A percentile compares a stretch with the other conserved stretches of the same genome.
Evolutionary conservation across 1,140 invertebrate species (phyloP).

Genomic region (Drosophila sucinea): DNA sequence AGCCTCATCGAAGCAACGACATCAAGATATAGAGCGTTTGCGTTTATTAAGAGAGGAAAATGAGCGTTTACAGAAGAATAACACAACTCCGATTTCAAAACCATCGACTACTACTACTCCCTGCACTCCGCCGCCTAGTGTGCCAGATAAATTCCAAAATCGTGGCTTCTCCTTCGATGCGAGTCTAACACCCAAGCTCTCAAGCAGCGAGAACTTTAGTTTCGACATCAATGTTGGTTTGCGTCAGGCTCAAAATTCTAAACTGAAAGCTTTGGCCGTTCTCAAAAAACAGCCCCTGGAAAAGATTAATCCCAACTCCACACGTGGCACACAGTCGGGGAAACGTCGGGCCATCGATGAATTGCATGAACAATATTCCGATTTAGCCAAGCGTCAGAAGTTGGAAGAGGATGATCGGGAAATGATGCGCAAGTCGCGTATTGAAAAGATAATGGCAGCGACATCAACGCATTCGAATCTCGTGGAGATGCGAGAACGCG

Average conservation of each 20-base stretch:
- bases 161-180: constrained; percentile 63
- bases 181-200: constrained; percentile 62
- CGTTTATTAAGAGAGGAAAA: constrained; percentile 83
- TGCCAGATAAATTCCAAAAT: constrained; percentile 77
- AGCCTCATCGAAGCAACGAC: constrained; percentile 84
- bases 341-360: constrained; percentile 85
- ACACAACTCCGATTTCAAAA: neutral
- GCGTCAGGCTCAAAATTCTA: constrained; percentile 85
- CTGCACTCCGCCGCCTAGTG: constrained; percentile 37
- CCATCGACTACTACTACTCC: constrained; percentile 33
- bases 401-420: constrained; percentile 83
- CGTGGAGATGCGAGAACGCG: constrained; percentile 88
- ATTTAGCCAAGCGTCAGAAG: constrained; percentile 84
- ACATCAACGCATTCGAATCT: constrained; percentile 91
- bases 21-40: constrained; percentile 86
- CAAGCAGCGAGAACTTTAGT: constrained; percentile 79
- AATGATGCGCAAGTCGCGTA: constrained; percentile 86
- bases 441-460: constrained; percentile 91
- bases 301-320: constrained; percentile 88
- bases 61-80: constrained; percentile 44
- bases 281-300: constrained; percentile 87
- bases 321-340: constrained; percentile 84
- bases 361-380: constrained; percentile 82
- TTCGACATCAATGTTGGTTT: constrained; percentile 87
- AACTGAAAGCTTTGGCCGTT: constrained; percentile 86